Percentiles rank a stretch among this genome's conserved stretches.
phyloP scores from a whole-genome alignment of 2,113 vertebrate species.

The Lanius collurio region DNA sequence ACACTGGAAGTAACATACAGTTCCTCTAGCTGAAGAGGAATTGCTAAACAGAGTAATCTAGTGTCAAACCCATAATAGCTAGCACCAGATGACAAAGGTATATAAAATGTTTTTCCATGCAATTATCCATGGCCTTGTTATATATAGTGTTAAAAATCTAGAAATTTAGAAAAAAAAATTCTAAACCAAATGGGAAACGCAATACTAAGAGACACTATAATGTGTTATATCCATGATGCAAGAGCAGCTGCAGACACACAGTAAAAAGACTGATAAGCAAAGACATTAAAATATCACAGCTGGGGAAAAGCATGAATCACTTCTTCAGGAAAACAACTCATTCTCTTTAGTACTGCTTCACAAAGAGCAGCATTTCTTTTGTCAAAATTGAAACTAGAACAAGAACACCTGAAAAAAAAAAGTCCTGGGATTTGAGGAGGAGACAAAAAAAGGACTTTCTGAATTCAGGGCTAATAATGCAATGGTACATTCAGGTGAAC shows the following conservation, averaged over 20 bases:
- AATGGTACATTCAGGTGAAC: neutral
- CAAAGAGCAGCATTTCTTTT: neutral
- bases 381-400: neutral
- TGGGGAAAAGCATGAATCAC: neutral
- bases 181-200: neutral
- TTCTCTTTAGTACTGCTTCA: neutral
- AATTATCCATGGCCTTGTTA: neutral
- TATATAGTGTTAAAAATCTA: neutral
- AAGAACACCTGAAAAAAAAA: neutral
- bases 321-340: neutral
- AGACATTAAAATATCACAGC: neutral
- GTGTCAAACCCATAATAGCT: neutral
- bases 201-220: neutral
- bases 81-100: neutral
- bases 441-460: neutral
- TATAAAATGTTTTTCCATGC: neutral
- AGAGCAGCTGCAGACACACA: neutral
- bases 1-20: neutral
- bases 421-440: neutral
- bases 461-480: neutral
- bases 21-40: neutral
- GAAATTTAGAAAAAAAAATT: neutral
- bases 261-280: neutral
- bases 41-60: neutral
- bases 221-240: neutral